Evolutionary conservation across 2,888 invertebrate species (phyloP), one percentile per base, ranked within the genome.

Genomic region (Phrixothrix hirtus): DNA sequence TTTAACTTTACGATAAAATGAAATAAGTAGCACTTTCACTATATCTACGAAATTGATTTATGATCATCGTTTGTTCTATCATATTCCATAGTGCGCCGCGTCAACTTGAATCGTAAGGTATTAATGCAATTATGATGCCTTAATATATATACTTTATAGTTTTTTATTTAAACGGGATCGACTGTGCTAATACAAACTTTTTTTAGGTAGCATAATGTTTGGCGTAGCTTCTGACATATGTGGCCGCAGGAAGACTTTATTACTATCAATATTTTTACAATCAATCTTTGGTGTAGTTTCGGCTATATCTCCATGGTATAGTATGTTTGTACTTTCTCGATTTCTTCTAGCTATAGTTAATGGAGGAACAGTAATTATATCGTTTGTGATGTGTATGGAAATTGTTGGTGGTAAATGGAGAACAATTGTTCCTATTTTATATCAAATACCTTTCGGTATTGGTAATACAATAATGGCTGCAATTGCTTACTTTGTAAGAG

Each of bases 301-400:
- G n/a, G 78, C 83, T 14, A 63, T 81, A 36, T 72, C 80, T 12
- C 81, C 83, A 0, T 75, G 73, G 65, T 83, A 79, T 67, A 77
- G 76, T 74, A 45, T 72, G 1, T 86, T 86, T 69, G 61, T 84
- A 15, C 15, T 77, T 0, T 65, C 73, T 43, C 78, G 85, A 73
- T 83, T 84, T 64, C 59, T 82, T 13, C 67, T 83, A 52, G 85
- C 83, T 1, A 67, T 84, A 45, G 81, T 82, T 3, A 81, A 81
- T 60, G 85, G 84, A 47, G 86, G 85, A 2, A 80, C 83, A 16
- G 79, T 82, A 55, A 81, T 84, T 11, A 81, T 83, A 59, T 84
- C 86, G 1, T 86, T 86, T 66, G 85, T 87, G 1, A 73, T 86
- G 60, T 83, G 83, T 69, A 80, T 83, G 79, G 83, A 83, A 77